These are phyloP conservation scores for Gopherus flavomarginatus DNA, from an alignment of 2,113 vertebrate genomes.

Conservation along the genomic window DNA sequence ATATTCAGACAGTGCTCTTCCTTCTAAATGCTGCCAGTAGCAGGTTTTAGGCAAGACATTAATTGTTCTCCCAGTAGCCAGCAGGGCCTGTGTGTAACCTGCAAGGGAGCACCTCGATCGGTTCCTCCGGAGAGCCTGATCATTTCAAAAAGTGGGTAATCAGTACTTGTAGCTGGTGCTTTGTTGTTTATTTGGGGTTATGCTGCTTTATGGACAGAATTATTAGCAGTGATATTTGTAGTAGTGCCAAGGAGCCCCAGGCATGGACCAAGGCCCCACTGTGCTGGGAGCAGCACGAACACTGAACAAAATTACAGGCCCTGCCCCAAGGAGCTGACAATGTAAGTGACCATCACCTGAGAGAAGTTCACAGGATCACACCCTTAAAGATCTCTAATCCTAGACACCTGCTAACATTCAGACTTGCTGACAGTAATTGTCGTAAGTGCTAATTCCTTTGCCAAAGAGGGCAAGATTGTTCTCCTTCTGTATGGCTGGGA, in stretches of 20 bases:
- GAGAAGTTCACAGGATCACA: not conserved
- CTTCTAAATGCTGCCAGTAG: not conserved
- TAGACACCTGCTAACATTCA: not conserved
- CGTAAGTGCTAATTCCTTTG: not conserved
- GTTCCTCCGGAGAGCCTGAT: not conserved
- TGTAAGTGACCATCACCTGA: not conserved
- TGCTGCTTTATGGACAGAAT: not conserved
- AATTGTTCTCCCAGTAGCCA: not conserved
- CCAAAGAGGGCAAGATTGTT: not conserved
- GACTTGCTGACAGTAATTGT: not conserved
- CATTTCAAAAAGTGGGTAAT: not conserved
- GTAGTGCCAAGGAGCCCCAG: not conserved
- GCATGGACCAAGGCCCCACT: not conserved
- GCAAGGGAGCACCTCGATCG: not conserved
- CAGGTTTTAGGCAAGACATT: not conserved
- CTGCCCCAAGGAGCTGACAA: not conserved
- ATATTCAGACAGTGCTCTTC: not conserved
- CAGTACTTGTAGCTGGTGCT: not conserved
- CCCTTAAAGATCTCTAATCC: not conserved
- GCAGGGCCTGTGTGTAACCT: not conserved
- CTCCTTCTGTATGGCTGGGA: not conserved
- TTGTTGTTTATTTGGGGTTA: not conserved
- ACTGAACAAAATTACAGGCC: not conserved
- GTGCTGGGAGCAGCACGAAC: not conserved
- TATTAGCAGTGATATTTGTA: not conserved